Evolutionary conservation across 2,797 vertebrate species (phyloP).

Genomic region (Vireo griseus): DNA sequence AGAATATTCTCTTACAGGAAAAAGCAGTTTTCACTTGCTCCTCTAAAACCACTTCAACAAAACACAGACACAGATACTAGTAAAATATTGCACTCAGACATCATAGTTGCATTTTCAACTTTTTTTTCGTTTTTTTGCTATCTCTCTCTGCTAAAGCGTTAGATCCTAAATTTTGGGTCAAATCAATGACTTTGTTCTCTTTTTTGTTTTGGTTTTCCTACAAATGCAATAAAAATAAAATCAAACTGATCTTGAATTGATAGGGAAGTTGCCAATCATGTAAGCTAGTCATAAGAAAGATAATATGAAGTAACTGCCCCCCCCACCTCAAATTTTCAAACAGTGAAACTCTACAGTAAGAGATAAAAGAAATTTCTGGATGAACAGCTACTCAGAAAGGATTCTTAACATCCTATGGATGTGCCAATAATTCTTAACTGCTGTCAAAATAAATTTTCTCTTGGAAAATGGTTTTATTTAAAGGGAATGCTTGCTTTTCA

Average conservation of each 20-base stretch:
- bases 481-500: background rate
- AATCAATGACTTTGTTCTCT: background rate
- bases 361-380: constrained; percentile 27
- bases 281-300: background rate
- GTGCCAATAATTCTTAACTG: constrained; percentile 1
- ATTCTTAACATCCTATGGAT: background rate
- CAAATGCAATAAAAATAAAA: background rate
- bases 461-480: background rate
- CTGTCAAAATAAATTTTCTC: background rate
- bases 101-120: background rate
- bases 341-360: background rate
- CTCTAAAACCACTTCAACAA: background rate
- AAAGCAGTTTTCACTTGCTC: background rate
- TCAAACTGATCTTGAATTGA: background rate
- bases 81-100: background rate
- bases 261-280: background rate
- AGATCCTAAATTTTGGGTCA: background rate
- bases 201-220: background rate
- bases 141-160: background rate
- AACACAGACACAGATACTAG: background rate
- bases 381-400: background rate
- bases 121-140: background rate
- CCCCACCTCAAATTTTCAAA: constrained; percentile 3
- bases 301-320: background rate
- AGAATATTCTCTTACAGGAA: background rate